Base-by-base conservation (phyloP, 2,888 invertebrate species). In the Leptothorax acervorum region DNA sequence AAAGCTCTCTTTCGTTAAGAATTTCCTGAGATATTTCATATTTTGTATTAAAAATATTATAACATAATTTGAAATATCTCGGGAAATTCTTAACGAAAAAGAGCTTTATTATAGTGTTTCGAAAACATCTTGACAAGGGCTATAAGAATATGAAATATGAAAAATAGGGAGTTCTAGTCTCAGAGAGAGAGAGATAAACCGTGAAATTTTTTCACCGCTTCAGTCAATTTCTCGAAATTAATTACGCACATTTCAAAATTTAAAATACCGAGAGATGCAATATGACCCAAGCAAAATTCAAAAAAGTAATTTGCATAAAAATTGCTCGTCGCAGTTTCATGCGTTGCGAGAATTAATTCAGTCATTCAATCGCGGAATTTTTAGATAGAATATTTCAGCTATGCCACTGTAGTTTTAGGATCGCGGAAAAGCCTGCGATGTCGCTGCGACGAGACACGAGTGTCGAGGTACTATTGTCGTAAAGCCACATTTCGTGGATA, bases 401-500 rank as follows among this genome's bases (percentile, higher is more conserved):
- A 8, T 28, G 15, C 9, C 48, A 0, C 5, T 23, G 28, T n/a
- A 31, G 28, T 45, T 71, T 71, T 48, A 55, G 15, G 31, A 3
- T 23, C 12, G 3, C 18, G 42, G 6, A 18, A 57, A 78, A 78
- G 65, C 23, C 11, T 45, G 23, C 39, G 28, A 55, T 28, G 31
- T 15, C 18, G 18, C 6, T 31, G 39, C n/a, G 12, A 53, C 48
- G 48, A 28, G 31, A 2, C 15, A 71, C 23, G 57, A 57, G 6
- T 12, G 11, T 57, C 35, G 31, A 79, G 48, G 18, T 73, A 15
- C 48, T 60, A 73, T 18, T 73, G 70, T 73, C 73, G 60, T 62
- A 71, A 81, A 71, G 60, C 60, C 60, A 60, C 51, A 4, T 73
- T 55, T 78, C 83, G 60, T 79, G 79, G 83, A 83, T 79, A 83